phyloP scores from a whole-genome alignment of 2,797 vertebrate species.

The Psittacula echo region DNA sequence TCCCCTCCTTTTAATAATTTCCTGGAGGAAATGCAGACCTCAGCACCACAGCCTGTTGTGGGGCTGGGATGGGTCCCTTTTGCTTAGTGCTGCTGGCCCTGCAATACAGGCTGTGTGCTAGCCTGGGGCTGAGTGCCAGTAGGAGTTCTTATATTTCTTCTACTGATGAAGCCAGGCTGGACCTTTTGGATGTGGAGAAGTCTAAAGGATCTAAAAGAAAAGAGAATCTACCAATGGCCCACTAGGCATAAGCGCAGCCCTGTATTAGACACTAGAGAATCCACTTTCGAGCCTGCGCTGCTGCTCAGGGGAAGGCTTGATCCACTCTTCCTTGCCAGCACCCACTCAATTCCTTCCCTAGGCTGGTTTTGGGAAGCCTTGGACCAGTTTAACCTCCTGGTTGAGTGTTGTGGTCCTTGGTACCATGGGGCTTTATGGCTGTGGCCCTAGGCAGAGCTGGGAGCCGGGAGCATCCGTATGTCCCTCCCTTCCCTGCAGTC shows the following conservation, averaged over 20 bases:
- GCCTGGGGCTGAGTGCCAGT: background rate
- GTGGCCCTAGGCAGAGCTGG: background rate
- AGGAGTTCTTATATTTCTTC: background rate
- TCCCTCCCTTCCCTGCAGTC: background rate
- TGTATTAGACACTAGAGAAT: background rate
- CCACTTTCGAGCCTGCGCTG: background rate
- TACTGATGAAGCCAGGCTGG: background rate
- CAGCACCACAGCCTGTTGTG: background rate
- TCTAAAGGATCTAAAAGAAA: background rate
- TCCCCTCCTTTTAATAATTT: background rate
- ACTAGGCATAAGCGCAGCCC: background rate
- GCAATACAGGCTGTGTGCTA: background rate
- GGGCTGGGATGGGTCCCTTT: background rate
- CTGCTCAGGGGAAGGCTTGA: background rate
- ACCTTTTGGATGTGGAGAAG: background rate
- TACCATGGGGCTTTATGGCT: background rate
- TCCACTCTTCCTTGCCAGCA: background rate
- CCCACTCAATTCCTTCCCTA: accelerated
- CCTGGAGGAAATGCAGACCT: background rate
- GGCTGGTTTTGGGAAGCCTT: background rate
- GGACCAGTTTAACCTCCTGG: background rate
- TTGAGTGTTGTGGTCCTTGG: accelerated
- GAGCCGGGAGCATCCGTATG: background rate
- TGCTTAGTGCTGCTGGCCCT: background rate
- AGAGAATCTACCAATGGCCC: background rate